Conservation (phyloP, 1,140 invertebrate species). For the Bombus terrestris region DNA sequence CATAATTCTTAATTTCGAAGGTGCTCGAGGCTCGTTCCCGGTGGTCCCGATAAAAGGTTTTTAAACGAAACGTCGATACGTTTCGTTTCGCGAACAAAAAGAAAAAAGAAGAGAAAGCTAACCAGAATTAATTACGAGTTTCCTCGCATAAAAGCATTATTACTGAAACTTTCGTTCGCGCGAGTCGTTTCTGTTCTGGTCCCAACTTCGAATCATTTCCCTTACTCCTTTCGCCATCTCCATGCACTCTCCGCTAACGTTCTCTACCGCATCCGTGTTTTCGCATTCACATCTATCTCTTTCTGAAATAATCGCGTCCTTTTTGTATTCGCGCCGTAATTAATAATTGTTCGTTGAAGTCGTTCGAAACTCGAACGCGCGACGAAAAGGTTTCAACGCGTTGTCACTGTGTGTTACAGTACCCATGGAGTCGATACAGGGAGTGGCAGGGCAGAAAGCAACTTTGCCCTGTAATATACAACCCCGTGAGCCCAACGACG, state of each 20-base stretch:
- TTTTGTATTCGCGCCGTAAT: neutral
- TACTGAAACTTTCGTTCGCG: neutral
- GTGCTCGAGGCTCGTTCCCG: neutral
- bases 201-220: neutral
- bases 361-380: neutral
- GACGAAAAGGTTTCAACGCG: conserved; percentile 26
- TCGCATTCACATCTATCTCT: no score
- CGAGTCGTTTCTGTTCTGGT: neutral
- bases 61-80: conserved; percentile 42
- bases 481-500: conserved; percentile 89
- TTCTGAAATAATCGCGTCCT: conserved; percentile 18
- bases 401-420: conserved; percentile 84
- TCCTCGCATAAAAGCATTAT: neutral
- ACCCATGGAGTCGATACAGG: conserved; percentile 90
- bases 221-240: neutral
- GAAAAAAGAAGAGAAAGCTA: neutral
- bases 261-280: neutral
- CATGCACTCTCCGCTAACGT: no score
- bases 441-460: conserved; percentile 89
- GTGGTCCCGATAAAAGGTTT: conserved; percentile 26
- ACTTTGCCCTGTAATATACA: conserved; percentile 92
- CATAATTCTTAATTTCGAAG: conserved; percentile 43
- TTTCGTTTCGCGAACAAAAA: neutral
- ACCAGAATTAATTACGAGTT: conserved; percentile 28
- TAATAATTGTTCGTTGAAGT: neutral